Conservation (phyloP, 2,797 vertebrate species). For the Helarctos malayanus region DNA sequence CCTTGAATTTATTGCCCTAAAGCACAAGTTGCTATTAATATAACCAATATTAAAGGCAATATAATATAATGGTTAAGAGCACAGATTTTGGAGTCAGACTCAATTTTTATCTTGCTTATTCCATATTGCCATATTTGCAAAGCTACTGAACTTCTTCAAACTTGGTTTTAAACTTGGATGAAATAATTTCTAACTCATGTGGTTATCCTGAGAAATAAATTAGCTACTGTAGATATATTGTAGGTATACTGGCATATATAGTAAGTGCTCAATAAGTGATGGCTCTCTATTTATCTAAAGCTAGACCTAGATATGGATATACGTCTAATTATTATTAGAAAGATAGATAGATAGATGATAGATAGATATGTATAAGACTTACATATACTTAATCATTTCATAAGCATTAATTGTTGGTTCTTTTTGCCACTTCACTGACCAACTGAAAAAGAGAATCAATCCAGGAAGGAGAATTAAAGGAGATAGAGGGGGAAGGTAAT, state of each 20-base stretch:
- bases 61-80: not conserved
- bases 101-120: constrained; percentile 6
- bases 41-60: not conserved
- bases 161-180: not conserved
- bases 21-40: not conserved
- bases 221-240: not conserved
- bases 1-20: constrained; percentile 32
- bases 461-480: not conserved
- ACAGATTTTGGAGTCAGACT: not conserved
- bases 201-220: not conserved
- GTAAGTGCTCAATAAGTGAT: not conserved
- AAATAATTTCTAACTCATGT: not conserved
- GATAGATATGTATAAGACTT: not conserved
- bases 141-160: not conserved
- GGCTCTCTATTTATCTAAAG: not conserved
- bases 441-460: not conserved
- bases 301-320: not conserved
- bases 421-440: not conserved
- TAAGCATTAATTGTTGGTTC: not conserved
- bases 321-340: not conserved
- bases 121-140: not conserved
- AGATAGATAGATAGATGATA: not conserved
- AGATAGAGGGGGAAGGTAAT: not conserved
- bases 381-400: not conserved
- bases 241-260: not conserved